Conservation (phyloP, 2,888 invertebrate genomes). For the Aleiodes alternator region DNA sequence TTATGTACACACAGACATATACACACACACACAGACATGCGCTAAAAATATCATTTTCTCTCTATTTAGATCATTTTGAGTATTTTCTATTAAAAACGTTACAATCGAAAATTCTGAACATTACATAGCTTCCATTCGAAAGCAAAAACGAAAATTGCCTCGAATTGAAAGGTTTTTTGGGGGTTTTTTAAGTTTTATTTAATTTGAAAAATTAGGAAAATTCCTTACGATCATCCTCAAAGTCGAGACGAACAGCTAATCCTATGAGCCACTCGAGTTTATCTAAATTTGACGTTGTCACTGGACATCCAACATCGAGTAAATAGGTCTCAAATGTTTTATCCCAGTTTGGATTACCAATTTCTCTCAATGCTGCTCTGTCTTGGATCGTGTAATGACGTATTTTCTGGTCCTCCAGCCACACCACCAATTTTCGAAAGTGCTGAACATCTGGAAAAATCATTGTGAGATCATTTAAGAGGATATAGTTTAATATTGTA, state of each 20-base stretch:
- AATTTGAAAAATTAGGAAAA: conserved; percentile 24
- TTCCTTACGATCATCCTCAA: conserved; percentile 85
- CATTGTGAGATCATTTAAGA: background rate
- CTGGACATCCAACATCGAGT: conserved; percentile 85
- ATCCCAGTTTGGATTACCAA: conserved; percentile 83
- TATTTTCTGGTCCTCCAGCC: conserved; percentile 97
- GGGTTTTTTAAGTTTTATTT: no score
- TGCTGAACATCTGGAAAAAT: conserved; percentile 83
- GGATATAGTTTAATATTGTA: background rate
- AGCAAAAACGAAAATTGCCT: background rate
- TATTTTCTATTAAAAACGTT: no score
- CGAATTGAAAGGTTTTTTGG: no score
- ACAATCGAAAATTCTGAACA: no score
- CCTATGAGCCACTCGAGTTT: conserved; percentile 91
- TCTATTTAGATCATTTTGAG: no score
- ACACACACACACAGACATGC: no score
- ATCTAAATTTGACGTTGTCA: conserved; percentile 79
- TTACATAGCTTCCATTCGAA: no score
- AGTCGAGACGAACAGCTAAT: conserved; percentile 89
- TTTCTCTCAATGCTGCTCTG: conserved; percentile 83
- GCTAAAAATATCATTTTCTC: no score
- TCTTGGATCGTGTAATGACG: conserved; percentile 91
- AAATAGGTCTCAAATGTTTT: conserved; percentile 85
- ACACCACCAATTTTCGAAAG: conserved; percentile 87
- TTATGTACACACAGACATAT: no score